Evolutionary conservation across 2,888 invertebrate species (phyloP).

Genomic region (Boloria euphrosyne): DNA sequence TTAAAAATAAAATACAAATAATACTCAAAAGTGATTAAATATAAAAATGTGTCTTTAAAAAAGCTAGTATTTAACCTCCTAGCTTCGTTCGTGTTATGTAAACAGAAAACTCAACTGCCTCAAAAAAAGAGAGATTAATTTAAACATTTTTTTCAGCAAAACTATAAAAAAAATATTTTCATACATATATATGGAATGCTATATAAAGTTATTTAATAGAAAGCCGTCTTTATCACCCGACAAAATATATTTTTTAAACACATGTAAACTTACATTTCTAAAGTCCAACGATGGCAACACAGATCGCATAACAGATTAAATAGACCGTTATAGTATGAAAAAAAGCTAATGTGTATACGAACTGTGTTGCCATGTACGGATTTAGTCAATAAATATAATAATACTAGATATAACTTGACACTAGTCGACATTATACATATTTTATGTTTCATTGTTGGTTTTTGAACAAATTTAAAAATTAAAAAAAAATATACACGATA

Average conservation of each 20-base stretch:
- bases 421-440: constrained; percentile 63
- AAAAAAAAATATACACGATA: constrained; percentile 1
- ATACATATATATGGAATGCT: constrained; percentile 9
- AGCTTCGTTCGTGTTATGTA: no score
- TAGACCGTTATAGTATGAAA: constrained; percentile 20
- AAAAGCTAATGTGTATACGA: constrained; percentile 20
- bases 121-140: no score
- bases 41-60: background rate
- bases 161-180: background rate
- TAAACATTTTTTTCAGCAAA: no score
- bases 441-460: constrained; percentile 38
- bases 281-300: constrained; percentile 39
- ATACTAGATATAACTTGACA: constrained; percentile 59
- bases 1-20: background rate
- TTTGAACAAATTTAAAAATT: constrained; percentile 19
- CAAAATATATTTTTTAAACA: constrained; percentile 42
- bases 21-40: background rate
- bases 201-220: constrained; percentile 1
- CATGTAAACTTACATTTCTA: constrained; percentile 39
- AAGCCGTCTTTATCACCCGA: constrained; percentile 39
- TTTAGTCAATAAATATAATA: constrained; percentile 52
- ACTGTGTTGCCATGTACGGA: constrained; percentile 37
- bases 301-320: constrained; percentile 31
- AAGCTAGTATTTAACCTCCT: no score
- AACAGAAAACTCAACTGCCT: no score